A percentile compares a stretch with the other conserved stretches of the same genome.
phyloP scores from a whole-genome alignment of 2,113 vertebrate species.

The Bagarius yarrelli region DNA sequence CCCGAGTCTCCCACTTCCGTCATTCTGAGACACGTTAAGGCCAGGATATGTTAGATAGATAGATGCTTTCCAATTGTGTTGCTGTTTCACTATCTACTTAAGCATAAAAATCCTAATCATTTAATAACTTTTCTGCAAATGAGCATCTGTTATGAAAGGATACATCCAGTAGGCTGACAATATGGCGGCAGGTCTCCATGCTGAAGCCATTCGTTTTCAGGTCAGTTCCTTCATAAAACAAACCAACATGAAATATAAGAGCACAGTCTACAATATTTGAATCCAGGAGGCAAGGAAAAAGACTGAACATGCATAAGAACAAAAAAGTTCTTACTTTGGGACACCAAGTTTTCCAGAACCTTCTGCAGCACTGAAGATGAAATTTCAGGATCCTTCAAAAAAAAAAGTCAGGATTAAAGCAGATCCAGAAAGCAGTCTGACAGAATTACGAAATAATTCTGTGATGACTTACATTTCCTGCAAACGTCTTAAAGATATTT shows the following conservation, averaged over 20 bases:
- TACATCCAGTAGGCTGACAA: slow-evolving; percentile 88
- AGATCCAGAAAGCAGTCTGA: slow-evolving; percentile 1
- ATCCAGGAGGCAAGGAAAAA: not conserved
- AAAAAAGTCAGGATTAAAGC: not conserved
- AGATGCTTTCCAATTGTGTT: not conserved
- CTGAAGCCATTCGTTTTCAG: slow-evolving; percentile 85
- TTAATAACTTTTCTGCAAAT: not conserved
- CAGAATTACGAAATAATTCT: not conserved
- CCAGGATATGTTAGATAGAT: not conserved
- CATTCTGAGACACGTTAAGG: slow-evolving; percentile 60
- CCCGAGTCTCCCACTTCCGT: slow-evolving; percentile 60
- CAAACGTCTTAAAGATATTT: slow-evolving; percentile 70
- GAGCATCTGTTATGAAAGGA: slow-evolving; percentile 62
- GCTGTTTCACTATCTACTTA: not conserved
- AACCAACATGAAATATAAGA: slow-evolving; percentile 19
- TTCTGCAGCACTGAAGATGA: slow-evolving; percentile 69
- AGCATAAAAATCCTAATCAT: not conserved
- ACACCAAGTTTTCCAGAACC: slow-evolving; percentile 69
- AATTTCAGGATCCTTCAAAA: slow-evolving; percentile 73
- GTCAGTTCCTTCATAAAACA: slow-evolving; percentile 71
- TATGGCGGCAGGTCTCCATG: slow-evolving; percentile 84
- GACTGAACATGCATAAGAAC: not conserved
- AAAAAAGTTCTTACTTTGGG: slow-evolving; percentile 66
- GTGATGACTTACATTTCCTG: slow-evolving; percentile 71
- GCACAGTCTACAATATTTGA: not conserved